These are phyloP conservation scores for Leucoraja erinaceus DNA, from an alignment of 2,113 vertebrate genomes.

Conservation along the genomic window DNA sequence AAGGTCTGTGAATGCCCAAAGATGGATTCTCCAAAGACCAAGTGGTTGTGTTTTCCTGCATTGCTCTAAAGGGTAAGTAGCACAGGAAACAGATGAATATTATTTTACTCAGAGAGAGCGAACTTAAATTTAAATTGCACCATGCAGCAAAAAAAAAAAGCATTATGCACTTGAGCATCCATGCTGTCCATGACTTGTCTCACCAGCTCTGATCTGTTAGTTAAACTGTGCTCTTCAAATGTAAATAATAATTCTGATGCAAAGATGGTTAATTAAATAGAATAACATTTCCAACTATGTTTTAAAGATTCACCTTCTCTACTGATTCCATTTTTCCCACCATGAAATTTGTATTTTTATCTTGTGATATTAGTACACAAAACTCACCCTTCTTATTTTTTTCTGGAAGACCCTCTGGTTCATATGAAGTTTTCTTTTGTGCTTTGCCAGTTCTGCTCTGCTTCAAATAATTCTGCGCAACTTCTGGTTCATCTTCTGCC, in stretches of 20 bases:
- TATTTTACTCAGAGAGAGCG: too few species aligned
- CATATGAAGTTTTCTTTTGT: constrained; percentile 46
- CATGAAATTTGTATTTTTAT: not conserved
- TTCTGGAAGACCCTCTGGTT: constrained; percentile 73
- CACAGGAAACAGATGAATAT: too few species aligned
- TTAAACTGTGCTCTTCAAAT: not conserved
- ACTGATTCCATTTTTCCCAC: not conserved
- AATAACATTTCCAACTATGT: not conserved
- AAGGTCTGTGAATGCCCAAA: too few species aligned
- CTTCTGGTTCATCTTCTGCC: constrained; percentile 38
- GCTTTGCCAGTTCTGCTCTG: constrained; percentile 56
- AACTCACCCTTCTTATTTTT: constrained; percentile 70
- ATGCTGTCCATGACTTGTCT: not conserved
- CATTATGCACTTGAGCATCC: too few species aligned
- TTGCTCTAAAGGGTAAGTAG: too few species aligned
- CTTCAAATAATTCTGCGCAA: constrained; percentile 57
- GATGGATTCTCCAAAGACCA: too few species aligned
- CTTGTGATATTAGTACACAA: not conserved
- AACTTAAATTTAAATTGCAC: too few species aligned
- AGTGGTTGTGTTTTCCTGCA: too few species aligned
- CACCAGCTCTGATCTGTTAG: not conserved
- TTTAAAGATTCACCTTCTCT: too few species aligned
- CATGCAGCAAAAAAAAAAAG: too few species aligned
- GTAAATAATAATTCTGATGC: not conserved
- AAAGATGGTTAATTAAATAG: too few species aligned